A percentile compares a stretch with the other conserved stretches of the same genome.
Conservation (phyloP, 2,113 vertebrate genomes). For the Ranitomeya variabilis region DNA sequence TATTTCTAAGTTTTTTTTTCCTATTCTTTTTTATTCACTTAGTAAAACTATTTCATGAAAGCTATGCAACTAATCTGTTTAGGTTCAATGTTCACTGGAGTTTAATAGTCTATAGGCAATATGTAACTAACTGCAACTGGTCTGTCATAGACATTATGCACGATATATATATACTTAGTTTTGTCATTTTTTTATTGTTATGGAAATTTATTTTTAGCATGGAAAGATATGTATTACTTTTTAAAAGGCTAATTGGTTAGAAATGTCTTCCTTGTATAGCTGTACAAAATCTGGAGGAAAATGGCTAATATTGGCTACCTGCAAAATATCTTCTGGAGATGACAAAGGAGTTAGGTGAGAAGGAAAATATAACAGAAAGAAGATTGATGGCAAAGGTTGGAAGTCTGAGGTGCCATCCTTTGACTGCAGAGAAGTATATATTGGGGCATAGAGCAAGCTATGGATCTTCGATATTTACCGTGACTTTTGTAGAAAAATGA, state of each 20-base stretch:
- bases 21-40: slow-evolving; percentile 18
- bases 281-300: background rate
- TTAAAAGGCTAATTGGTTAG: background rate
- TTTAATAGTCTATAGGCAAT: background rate
- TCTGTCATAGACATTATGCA: background rate
- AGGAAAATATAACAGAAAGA: too few species aligned
- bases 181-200: background rate
- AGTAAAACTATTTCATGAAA: background rate
- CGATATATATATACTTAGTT: background rate
- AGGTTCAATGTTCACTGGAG: background rate
- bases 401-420: too few species aligned
- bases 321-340: background rate
- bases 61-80: background rate
- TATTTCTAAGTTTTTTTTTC: slow-evolving; percentile 4
- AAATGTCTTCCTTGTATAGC: background rate
- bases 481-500: too few species aligned
- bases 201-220: background rate
- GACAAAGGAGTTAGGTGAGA: background rate
- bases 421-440: too few species aligned
- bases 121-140: background rate
- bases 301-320: background rate
- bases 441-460: too few species aligned
- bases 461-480: too few species aligned
- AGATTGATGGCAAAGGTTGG: too few species aligned
- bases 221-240: background rate